These are phyloP conservation scores for Acrocephalus kingi DNA, from an alignment of 2,113 vertebrate species.

Conservation along the genomic window DNA sequence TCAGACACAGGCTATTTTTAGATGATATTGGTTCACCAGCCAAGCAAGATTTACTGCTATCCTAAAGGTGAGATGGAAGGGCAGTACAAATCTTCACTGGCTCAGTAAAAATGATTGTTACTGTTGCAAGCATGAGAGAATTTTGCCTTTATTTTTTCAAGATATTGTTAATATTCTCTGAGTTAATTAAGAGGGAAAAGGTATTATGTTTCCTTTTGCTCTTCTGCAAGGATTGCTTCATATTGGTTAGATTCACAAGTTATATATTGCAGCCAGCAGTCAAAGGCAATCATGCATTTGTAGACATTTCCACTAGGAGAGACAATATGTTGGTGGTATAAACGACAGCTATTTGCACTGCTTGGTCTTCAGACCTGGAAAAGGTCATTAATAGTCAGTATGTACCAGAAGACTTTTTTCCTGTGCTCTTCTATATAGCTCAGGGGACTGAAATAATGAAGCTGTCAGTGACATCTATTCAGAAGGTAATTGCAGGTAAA, in stretches of 20 bases:
- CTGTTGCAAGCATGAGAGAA: not conserved
- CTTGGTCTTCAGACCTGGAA: not conserved
- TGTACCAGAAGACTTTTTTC: not conserved
- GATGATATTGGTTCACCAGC: not conserved
- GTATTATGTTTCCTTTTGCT: not conserved
- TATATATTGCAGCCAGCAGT: not conserved
- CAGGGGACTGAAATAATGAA: conserved; percentile 21
- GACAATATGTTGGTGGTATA: not conserved
- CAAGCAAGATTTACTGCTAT: not conserved
- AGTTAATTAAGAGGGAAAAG: not conserved
- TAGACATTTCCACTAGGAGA: not conserved
- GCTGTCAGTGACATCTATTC: not conserved
- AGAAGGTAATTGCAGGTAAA: not conserved
- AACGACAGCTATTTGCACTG: not conserved
- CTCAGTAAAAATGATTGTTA: not conserved
- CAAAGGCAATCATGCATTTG: not conserved
- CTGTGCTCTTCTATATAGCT: not conserved
- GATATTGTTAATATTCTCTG: not conserved
- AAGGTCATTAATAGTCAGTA: not conserved
- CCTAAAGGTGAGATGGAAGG: conserved; percentile 23
- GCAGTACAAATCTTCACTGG: not conserved
- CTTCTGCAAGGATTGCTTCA: not conserved
- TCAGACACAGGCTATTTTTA: conserved; percentile 45
- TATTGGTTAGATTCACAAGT: not conserved
- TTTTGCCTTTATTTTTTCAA: not conserved